These are phyloP conservation scores for Julus scanicus DNA, from an alignment of 2,888 invertebrate genomes.

Conservation along the genomic window DNA sequence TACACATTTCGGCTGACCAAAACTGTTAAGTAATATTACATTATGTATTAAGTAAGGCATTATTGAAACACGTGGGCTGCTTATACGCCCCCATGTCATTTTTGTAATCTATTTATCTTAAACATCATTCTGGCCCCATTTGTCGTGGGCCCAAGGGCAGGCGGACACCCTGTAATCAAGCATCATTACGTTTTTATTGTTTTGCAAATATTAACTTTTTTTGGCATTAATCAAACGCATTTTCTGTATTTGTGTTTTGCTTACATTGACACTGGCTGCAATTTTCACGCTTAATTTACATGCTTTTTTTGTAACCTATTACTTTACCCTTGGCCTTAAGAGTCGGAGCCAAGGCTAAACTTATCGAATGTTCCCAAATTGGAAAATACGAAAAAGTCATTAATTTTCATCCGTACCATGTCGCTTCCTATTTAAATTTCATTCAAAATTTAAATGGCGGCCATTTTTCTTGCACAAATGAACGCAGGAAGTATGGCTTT, in stretches of 20 bases:
- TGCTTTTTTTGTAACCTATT: neutral
- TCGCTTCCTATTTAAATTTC: constrained; percentile 21
- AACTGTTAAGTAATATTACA: constrained; percentile 26
- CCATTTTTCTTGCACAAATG: neutral
- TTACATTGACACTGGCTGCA: neutral
- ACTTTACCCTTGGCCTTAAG: constrained; percentile 17
- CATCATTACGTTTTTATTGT: neutral
- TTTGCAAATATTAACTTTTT: constrained; percentile 36
- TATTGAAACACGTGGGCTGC: neutral
- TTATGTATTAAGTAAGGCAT: constrained; percentile 31
- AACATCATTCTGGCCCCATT: neutral
- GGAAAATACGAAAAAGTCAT: constrained; percentile 22
- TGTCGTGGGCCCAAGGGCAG: constrained; percentile 42
- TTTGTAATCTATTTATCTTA: neutral
- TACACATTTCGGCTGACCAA: neutral
- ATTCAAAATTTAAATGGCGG: neutral
- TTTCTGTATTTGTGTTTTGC: neutral
- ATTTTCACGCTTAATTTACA: neutral
- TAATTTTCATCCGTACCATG: constrained; percentile 25
- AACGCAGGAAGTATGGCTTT: neutral
- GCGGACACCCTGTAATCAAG: constrained; percentile 45
- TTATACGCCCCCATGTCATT: neutral
- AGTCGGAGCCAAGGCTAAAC: neutral
- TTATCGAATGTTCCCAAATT: constrained; percentile 14
- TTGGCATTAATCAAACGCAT: neutral